A percentile compares a stretch with the other conserved stretches of the same genome.
Conservation (phyloP, 1,140 invertebrate genomes). For the Berghia stephanieae region DNA sequence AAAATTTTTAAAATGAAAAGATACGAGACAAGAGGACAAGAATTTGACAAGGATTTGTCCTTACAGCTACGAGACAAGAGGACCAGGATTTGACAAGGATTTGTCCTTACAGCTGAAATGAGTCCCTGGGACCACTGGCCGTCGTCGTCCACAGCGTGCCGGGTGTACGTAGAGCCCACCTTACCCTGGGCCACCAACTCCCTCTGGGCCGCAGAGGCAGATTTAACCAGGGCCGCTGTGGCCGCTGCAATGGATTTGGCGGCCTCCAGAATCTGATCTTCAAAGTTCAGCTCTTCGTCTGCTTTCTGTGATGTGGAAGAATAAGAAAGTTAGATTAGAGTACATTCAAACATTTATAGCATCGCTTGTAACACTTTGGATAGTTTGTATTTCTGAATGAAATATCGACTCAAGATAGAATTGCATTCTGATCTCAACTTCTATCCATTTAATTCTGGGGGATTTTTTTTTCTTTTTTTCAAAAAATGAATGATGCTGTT, state of each 20-base stretch:
- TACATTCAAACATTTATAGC: neutral
- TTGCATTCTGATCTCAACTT: too few species aligned
- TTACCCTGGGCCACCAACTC: conserved; percentile 87
- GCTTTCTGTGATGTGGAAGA: conserved; percentile 78
- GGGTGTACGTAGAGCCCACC: conserved; percentile 73
- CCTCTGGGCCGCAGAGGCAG: conserved; percentile 93
- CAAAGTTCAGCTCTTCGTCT: conserved; percentile 91
- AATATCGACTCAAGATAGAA: too few species aligned
- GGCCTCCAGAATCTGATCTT: conserved; percentile 98
- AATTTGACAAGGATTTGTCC: too few species aligned
- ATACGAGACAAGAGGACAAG: too few species aligned
- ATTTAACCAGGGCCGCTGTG: conserved; percentile 94
- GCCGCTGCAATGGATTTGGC: conserved; percentile 97
- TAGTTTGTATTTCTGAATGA: too few species aligned
- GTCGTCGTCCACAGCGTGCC: conserved; percentile 77
- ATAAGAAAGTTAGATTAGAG: too few species aligned
- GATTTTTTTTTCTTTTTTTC: too few species aligned
- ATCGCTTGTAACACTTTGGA: too few species aligned
- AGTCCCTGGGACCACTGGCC: conserved; percentile 99
- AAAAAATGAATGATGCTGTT: too few species aligned
- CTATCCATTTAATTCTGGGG: too few species aligned
- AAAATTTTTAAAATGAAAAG: too few species aligned
- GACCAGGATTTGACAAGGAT: neutral
- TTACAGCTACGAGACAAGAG: neutral
- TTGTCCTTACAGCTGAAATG: conserved; percentile 80